A percentile compares a stretch with the other conserved stretches of the same genome.
Conservation (phyloP, 1,140 invertebrate genomes). For the Ooceraea biroi region DNA sequence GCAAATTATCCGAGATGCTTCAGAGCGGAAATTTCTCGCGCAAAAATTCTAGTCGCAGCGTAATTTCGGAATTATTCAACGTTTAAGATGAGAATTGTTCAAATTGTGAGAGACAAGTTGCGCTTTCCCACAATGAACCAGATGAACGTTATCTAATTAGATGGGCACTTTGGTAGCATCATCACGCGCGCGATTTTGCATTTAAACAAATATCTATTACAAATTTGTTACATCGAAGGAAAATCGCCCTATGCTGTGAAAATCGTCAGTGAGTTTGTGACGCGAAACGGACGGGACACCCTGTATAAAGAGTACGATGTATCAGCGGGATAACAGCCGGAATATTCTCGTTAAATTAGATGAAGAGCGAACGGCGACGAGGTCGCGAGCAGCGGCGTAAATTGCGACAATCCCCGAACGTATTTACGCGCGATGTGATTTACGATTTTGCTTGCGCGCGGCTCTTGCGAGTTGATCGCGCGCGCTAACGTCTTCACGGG, state of each 20-base stretch:
- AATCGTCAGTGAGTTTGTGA: too few species aligned
- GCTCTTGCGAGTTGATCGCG: slow-evolving; percentile 11
- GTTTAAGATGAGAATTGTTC: neutral
- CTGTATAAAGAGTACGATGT: slow-evolving; percentile 19
- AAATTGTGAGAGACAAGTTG: too few species aligned
- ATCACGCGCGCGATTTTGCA: too few species aligned
- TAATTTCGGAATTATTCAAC: neutral
- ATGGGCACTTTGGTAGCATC: neutral
- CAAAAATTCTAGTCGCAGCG: neutral
- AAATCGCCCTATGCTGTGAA: too few species aligned
- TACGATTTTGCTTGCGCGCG: slow-evolving; percentile 29
- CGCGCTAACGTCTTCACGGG: slow-evolving; percentile 41
- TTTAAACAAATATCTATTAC: too few species aligned
- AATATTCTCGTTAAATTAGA: slow-evolving; percentile 53
- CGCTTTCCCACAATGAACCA: too few species aligned
- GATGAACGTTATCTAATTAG: slow-evolving; percentile 20
- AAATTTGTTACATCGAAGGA: too few species aligned
- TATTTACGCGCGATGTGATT: slow-evolving; percentile 53
- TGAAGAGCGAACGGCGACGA: slow-evolving; percentile 23
- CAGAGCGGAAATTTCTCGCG: neutral
- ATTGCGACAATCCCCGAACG: slow-evolving; percentile 18
- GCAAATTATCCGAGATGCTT: neutral
- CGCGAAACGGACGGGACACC: neutral
- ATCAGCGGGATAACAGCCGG: slow-evolving; percentile 7
- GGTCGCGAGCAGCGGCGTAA: slow-evolving; percentile 30